phyloP scores from a whole-genome alignment of 1,140 invertebrate species.

The Micrasema minimum region DNA sequence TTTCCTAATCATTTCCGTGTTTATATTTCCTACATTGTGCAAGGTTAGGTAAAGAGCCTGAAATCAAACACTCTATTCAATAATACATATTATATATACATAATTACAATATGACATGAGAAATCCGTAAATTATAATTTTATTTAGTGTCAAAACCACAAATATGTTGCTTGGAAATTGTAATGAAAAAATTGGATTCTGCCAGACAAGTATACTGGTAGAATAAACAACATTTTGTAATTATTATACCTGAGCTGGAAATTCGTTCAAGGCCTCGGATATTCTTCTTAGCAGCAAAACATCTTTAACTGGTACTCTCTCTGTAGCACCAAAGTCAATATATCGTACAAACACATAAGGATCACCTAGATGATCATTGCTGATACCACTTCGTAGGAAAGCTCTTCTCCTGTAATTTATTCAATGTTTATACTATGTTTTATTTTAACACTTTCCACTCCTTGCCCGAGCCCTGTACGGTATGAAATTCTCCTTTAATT shows the following conservation, averaged over 20 bases:
- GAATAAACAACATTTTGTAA: too few species aligned
- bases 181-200: too few species aligned
- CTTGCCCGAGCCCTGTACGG: too few species aligned
- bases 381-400: slow-evolving; percentile 32
- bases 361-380: slow-evolving; percentile 5
- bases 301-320: slow-evolving; percentile 38
- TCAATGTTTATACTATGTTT: too few species aligned
- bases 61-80: slow-evolving; percentile 11
- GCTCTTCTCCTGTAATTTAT: slow-evolving; percentile 42
- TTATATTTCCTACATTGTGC: slow-evolving; percentile 38
- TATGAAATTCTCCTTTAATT: too few species aligned
- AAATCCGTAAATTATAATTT: too few species aligned
- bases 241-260: slow-evolving; percentile 44
- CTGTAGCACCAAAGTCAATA: slow-evolving; percentile 44
- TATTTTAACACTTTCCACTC: too few species aligned
- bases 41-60: slow-evolving; percentile 42
- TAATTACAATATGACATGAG: too few species aligned
- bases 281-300: slow-evolving; percentile 41
- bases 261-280: slow-evolving; percentile 41
- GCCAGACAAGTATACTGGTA: too few species aligned
- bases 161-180: too few species aligned
- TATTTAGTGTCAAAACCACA: too few species aligned
- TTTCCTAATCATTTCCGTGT: slow-evolving; percentile 25
- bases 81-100: not conserved
- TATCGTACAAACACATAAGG: slow-evolving; percentile 28